phyloP scores from a whole-genome alignment of 2,888 invertebrate genomes.

The Sinohyriopsis cumingii region DNA sequence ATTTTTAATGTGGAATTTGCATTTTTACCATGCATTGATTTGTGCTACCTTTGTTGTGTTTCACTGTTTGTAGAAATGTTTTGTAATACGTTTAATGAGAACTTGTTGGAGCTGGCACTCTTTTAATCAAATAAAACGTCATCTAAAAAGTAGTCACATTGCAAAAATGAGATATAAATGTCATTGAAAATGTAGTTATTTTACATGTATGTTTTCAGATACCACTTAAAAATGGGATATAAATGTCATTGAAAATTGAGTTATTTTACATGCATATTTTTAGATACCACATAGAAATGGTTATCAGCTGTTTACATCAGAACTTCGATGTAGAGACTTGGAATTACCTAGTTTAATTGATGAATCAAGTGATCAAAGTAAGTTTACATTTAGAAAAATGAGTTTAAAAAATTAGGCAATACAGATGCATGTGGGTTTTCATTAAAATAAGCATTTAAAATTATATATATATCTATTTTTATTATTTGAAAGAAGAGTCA shows the following conservation, averaged over 20 bases:
- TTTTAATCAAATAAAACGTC: conserved; percentile 1
- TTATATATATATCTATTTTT: not conserved
- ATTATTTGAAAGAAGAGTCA: too few relatives aligned
- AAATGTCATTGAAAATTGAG: not conserved
- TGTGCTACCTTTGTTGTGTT: too few relatives aligned
- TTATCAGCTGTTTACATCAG: conserved; percentile 54
- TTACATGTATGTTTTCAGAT: conserved; percentile 23
- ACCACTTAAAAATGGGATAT: not conserved
- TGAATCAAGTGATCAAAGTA: conserved; percentile 28
- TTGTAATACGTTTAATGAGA: too few relatives aligned
- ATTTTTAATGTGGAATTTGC: too few relatives aligned
- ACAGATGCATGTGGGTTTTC: not conserved
- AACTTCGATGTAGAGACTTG: conserved; percentile 58
- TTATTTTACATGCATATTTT: not conserved
- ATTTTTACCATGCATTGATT: too few relatives aligned
- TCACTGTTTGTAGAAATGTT: too few relatives aligned
- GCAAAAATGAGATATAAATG: not conserved
- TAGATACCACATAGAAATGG: conserved; percentile 57
- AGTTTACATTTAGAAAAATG: not conserved
- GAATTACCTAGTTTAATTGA: conserved; percentile 57
- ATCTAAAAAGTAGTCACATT: not conserved
- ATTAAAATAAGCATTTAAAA: not conserved
- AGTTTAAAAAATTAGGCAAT: conserved; percentile 10
- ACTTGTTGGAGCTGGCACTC: too few relatives aligned
- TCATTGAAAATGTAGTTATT: not conserved